phyloP scores from a whole-genome alignment of 1,140 invertebrate species.

The Samia ricini region DNA sequence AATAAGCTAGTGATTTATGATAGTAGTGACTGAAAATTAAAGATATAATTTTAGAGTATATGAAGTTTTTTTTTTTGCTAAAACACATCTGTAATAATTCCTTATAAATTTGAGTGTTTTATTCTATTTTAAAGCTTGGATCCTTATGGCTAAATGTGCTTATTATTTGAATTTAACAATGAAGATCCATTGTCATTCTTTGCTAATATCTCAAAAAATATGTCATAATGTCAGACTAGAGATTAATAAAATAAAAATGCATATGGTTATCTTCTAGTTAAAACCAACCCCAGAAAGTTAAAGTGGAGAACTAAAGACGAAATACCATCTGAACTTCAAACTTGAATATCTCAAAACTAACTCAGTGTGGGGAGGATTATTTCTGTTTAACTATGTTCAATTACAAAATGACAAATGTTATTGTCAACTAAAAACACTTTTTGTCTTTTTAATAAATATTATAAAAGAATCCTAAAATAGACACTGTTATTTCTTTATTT shows the following conservation, averaged over 20 bases:
- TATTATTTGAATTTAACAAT: slow-evolving; percentile 1
- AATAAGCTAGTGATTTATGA: too few species aligned
- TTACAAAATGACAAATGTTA: too few species aligned
- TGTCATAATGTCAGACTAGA: slow-evolving; percentile 5
- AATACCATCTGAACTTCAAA: slow-evolving; percentile 6
- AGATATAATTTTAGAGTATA: slow-evolving; percentile 2
- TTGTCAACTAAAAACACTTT: too few species aligned
- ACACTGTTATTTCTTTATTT: too few species aligned
- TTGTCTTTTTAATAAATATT: too few species aligned
- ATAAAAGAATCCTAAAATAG: too few species aligned
- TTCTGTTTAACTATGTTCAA: too few species aligned
- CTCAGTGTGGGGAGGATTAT: too few species aligned
- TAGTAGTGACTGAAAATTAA: slow-evolving; percentile 5
- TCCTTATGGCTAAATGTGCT: slow-evolving; percentile 5
- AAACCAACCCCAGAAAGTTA: slow-evolving; percentile 6
- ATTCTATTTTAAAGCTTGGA: slow-evolving; percentile 6
- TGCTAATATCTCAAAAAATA: slow-evolving; percentile 5
- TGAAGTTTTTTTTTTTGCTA: neutral
- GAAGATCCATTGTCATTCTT: slow-evolving; percentile 2
- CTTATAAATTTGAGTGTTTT: slow-evolving; percentile 7
- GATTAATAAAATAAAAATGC: slow-evolving; percentile 6
- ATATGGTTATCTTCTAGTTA: slow-evolving; percentile 5
- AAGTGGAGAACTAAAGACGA: slow-evolving; percentile 2
- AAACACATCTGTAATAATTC: neutral
- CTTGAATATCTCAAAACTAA: too few species aligned